Conservation (phyloP, 2,888 invertebrate genomes). For the Calephelis perditalis region DNA sequence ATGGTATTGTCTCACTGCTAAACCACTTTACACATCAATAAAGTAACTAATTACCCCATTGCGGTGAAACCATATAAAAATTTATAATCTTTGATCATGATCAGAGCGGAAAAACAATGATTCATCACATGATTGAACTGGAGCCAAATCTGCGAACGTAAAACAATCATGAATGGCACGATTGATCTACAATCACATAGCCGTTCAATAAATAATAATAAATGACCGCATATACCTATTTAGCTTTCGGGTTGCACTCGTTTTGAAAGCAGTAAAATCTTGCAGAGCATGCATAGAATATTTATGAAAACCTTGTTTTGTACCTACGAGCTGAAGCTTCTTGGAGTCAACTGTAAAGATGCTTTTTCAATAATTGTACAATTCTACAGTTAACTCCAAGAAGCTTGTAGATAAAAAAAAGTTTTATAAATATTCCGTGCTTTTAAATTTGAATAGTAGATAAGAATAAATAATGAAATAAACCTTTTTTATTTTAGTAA, state of each 20-base stretch:
- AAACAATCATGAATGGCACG: constrained; percentile 33
- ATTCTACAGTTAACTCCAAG: constrained; percentile 1
- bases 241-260: constrained; percentile 30
- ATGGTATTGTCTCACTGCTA: too few species aligned
- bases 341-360: not conserved
- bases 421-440: constrained; percentile 23
- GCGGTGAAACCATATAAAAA: constrained; percentile 21
- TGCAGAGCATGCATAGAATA: constrained; percentile 32
- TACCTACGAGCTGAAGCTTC: constrained; percentile 8
- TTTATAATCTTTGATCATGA: constrained; percentile 24
- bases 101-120: constrained; percentile 29
- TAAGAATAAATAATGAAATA: too few species aligned
- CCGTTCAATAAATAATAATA: constrained; percentile 32
- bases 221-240: constrained; percentile 27
- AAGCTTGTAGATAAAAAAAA: constrained; percentile 4
- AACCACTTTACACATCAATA: constrained; percentile 2
- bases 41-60: constrained; percentile 14
- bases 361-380: too few species aligned
- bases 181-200: constrained; percentile 24
- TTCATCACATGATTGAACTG: constrained; percentile 43
- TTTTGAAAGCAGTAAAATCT: constrained; percentile 33
- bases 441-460: too few species aligned
- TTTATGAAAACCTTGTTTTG: not conserved
- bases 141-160: constrained; percentile 37
- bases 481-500: too few species aligned